A percentile compares a stretch with the other conserved stretches of the same genome.
Conservation (phyloP, 2,113 vertebrate species). For the Glaucidium brasilianum region DNA sequence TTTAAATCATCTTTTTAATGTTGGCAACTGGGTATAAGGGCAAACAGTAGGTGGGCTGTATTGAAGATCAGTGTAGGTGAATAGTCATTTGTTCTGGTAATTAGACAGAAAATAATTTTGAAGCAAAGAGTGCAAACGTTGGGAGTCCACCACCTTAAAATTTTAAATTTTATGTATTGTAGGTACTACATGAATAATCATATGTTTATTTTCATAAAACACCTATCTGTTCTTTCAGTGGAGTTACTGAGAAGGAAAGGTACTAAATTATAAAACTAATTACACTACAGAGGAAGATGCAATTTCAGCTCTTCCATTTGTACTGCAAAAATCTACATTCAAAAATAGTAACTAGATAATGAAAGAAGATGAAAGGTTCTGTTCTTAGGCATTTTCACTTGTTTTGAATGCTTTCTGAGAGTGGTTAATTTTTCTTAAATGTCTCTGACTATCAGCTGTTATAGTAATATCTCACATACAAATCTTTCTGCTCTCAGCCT, state of each 20-base stretch:
- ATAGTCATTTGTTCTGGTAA: not conserved
- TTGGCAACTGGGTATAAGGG: not conserved
- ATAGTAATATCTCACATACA: not conserved
- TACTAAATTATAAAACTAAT: conserved; percentile 3
- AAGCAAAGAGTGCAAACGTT: not conserved
- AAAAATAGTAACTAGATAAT: not conserved
- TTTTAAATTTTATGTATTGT: not conserved
- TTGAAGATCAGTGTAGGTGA: not conserved
- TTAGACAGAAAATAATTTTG: not conserved
- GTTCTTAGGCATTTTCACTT: not conserved
- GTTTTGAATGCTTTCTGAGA: not conserved
- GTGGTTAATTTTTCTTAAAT: not conserved
- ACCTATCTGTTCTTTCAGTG: not conserved
- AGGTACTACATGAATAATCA: not conserved
- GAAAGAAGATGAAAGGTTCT: not conserved
- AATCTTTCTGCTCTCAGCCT: not conserved
- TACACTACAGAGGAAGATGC: not conserved
- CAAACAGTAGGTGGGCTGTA: not conserved
- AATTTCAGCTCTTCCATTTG: not conserved
- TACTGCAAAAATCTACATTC: not conserved
- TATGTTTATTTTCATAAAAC: not conserved
- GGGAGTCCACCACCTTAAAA: not conserved
- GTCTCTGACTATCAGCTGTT: not conserved
- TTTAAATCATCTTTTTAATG: not conserved
- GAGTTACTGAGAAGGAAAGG: not conserved